Base-by-base conservation (phyloP, 2,888 invertebrate genomes). In the Schizaphis graminum region DNA sequence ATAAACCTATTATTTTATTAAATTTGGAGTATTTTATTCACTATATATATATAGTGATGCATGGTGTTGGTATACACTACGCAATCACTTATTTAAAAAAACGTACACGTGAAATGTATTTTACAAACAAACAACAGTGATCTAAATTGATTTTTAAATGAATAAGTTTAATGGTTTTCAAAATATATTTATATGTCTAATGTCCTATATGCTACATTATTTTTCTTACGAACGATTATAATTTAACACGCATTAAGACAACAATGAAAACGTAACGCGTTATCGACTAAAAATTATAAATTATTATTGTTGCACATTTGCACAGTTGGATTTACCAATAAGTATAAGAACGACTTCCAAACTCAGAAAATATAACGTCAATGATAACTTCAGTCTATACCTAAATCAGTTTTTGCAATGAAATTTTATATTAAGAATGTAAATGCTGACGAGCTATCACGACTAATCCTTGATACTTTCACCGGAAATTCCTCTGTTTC, bases 401-500 rank as follows among this genome's bases (percentile, higher is more conserved):
- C 44, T 91, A 91, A 85, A 77, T 67, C 28, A 44, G 21, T 57
- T 24, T 56, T 85, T 91, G 86, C 86, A n/a, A 86, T 91, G n/a
- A 35, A 91, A 86, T 47, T 57, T 47, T 26, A 35, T 1, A 13
- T 86, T 47, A 26, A 91, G 24, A 44, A 11, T 47, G 24, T 11
- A 13, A 35, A 47, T 47, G 57, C 11, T 24, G 11, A 85, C 57
- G 35, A 28, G 13, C 44, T 49, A 61, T 57, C 57, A 57, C 56
- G 41, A 24, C 56, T 57, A 44, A 86, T 85, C 91, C 44, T 91
- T 57, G 85, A 35, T 56, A 91, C 91, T 91, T 91, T 91, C 91
- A 91, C 91, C 91, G 91, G 91, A 91, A 91, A 91, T 91, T 91
- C 91, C 86, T 86, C 57, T 28, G 44, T 91, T 86, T 41, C 57